Percentiles rank a stretch among this genome's conserved stretches.
Conservation (phyloP, 1,140 invertebrate genomes). For the Drosophila littoralis region DNA sequence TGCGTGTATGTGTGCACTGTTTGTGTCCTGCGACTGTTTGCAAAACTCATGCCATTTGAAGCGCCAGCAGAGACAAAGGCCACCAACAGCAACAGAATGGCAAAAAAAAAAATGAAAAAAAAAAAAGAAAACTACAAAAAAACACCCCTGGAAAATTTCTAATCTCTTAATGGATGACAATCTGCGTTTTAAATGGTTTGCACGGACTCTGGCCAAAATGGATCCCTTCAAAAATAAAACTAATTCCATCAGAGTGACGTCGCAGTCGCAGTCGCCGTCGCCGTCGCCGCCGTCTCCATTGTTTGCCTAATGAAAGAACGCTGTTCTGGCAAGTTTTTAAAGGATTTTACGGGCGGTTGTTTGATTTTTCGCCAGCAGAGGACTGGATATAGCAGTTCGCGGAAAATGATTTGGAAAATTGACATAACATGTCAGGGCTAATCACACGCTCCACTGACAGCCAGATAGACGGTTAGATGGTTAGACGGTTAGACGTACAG, state of each 20-base stretch:
- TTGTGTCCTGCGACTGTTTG: slow-evolving; percentile 62
- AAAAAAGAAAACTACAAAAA: slow-evolving; percentile 20
- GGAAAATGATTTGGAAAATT: slow-evolving; percentile 78
- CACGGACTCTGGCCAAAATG: slow-evolving; percentile 49
- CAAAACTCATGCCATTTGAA: slow-evolving; percentile 68
- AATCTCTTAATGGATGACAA: slow-evolving; percentile 83
- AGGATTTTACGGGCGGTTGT: slow-evolving; percentile 67
- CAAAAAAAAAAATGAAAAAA: background rate
- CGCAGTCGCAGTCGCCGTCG: slow-evolving; percentile 46
- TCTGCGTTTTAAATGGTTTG: slow-evolving; percentile 82
- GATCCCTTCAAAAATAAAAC: slow-evolving; percentile 69
- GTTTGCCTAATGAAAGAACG: slow-evolving; percentile 81
- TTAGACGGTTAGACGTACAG: slow-evolving; percentile 33
- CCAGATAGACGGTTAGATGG: background rate
- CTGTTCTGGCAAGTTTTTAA: slow-evolving; percentile 77
- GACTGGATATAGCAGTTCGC: background rate
- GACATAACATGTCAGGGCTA: slow-evolving; percentile 76
- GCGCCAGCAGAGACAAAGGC: slow-evolving; percentile 67
- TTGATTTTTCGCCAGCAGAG: slow-evolving; percentile 38
- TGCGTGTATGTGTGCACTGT: slow-evolving; percentile 31
- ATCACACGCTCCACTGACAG: slow-evolving; percentile 70
- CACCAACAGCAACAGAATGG: slow-evolving; percentile 25
- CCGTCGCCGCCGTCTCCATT: slow-evolving; percentile 59
- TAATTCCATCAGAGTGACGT: slow-evolving; percentile 72
- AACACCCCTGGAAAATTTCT: slow-evolving; percentile 78